Conservation (phyloP, 2,888 invertebrate species). For the Chouioia cunea region DNA sequence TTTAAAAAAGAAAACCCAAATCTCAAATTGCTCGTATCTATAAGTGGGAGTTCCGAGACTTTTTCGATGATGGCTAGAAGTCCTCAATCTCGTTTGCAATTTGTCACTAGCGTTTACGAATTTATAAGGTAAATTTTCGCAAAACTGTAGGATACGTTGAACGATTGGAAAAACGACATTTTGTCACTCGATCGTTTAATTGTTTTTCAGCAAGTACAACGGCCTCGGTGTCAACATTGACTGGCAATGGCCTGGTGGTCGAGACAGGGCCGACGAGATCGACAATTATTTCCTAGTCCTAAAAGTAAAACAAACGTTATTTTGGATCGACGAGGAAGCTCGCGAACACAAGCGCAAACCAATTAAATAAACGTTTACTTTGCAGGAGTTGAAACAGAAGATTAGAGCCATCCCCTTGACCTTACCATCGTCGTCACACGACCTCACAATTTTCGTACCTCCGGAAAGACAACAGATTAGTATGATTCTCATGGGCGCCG, state of each 20-base stretch:
- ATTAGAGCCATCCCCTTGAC: slow-evolving; percentile 8
- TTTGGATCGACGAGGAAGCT: too few species aligned
- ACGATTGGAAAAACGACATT: too few species aligned
- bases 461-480: too few species aligned
- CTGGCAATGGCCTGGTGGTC: slow-evolving; percentile 85
- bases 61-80: slow-evolving; percentile 15
- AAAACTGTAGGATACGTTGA: too few species aligned
- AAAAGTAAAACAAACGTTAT: too few species aligned
- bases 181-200: too few species aligned
- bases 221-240: slow-evolving; percentile 84
- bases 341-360: too few species aligned
- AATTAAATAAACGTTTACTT: neutral
- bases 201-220: slow-evolving; percentile 71
- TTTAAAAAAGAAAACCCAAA: slow-evolving; percentile 12
- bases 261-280: slow-evolving; percentile 58
- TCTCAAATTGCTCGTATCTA: slow-evolving; percentile 25
- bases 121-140: slow-evolving; percentile 25
- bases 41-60: slow-evolving; percentile 11
- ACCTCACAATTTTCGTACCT: too few species aligned
- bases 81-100: neutral
- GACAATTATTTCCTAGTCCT: too few species aligned
- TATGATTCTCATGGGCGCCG: neutral
- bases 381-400: slow-evolving; percentile 29
- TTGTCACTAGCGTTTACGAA: slow-evolving; percentile 2
- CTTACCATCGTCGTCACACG: too few species aligned